Conservation (phyloP, 2,113 vertebrate genomes). For the Apodemus sylvaticus region DNA sequence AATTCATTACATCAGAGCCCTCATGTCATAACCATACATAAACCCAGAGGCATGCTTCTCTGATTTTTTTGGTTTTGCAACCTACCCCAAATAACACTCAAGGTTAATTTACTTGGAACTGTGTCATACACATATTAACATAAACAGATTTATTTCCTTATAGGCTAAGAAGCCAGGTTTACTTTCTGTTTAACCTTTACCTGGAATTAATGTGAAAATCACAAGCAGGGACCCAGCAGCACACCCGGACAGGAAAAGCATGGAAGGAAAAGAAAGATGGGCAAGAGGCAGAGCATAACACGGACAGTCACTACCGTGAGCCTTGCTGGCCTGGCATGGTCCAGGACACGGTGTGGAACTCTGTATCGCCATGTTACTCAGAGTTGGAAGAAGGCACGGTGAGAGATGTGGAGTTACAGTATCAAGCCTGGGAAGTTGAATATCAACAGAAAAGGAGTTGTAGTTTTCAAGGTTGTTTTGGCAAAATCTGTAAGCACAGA, state of each 20-base stretch:
- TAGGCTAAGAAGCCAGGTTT: not conserved
- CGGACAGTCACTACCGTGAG: not conserved
- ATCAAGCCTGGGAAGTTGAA: not conserved
- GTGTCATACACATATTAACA: not conserved
- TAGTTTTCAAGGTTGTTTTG: not conserved
- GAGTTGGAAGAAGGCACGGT: not conserved
- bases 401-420: not conserved
- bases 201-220: not conserved
- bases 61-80: not conserved
- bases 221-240: not conserved
- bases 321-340: not conserved
- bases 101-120: not conserved
- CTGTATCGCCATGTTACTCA: not conserved
- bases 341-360: not conserved
- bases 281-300: not conserved
- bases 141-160: not conserved
- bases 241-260: not conserved
- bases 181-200: not conserved
- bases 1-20: not conserved
- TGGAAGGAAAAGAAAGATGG: not conserved
- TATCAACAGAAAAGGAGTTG: not conserved
- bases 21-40: not conserved
- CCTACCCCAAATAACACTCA: not conserved
- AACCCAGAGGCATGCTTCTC: not conserved
- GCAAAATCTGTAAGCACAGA: not conserved